These are phyloP conservation scores for Gobius niger DNA, from an alignment of 2,113 vertebrate genomes.

Conservation along the genomic window DNA sequence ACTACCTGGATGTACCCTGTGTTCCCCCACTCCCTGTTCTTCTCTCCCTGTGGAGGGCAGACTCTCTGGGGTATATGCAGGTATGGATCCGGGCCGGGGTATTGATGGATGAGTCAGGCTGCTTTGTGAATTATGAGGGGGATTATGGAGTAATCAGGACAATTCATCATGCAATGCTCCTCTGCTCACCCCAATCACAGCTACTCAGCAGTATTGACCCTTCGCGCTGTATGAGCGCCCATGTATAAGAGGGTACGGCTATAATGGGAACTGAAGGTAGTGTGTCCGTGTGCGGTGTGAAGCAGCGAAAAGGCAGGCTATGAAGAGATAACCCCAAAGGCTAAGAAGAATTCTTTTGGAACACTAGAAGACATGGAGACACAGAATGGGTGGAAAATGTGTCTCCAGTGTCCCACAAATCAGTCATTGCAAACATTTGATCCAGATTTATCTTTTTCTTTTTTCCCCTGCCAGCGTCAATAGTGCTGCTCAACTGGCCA, in stretches of 20 bases:
- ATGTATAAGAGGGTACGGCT: constrained; percentile 3
- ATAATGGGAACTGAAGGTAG: background rate
- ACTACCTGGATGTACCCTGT: background rate
- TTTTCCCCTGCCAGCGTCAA: background rate
- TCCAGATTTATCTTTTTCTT: background rate
- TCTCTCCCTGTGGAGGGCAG: background rate
- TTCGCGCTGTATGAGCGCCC: constrained; percentile 27
- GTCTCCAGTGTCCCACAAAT: background rate
- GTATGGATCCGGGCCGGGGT: constrained; percentile 47
- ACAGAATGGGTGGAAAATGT: background rate
- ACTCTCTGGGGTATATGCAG: constrained; percentile 28
- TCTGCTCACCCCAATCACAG: constrained; percentile 53
- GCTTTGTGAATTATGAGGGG: constrained; percentile 55
- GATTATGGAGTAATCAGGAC: constrained; percentile 67
- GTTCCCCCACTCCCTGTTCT: background rate
- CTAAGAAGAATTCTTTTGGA: constrained; percentile 4
- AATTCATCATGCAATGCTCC: constrained; percentile 59
- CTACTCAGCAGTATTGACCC: constrained; percentile 66
- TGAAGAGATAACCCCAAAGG: constrained; percentile 3
- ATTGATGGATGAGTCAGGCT: constrained; percentile 57
- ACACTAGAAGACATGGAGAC: background rate
- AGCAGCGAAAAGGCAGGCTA: background rate
- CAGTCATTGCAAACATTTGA: background rate
- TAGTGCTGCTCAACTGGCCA: background rate
- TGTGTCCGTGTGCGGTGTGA: constrained; percentile 1